Evolutionary conservation across 2,113 vertebrate genomes (phyloP).

Genomic region (Cnemophilus loriae): DNA sequence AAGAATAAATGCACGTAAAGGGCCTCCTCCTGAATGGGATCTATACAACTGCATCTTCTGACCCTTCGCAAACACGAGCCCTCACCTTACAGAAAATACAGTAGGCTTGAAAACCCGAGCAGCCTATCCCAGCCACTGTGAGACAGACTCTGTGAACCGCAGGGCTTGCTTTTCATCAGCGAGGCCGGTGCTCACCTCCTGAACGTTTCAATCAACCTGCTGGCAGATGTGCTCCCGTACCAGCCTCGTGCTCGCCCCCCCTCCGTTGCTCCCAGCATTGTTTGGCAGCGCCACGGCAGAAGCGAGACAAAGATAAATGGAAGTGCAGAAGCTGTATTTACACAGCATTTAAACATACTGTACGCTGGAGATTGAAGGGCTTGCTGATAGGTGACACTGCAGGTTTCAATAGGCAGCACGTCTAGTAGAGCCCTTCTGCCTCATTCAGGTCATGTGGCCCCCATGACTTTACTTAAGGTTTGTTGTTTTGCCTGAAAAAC

Average conservation of each 20-base stretch:
- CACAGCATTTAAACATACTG: slow-evolving; percentile 29
- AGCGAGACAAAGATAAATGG: slow-evolving; percentile 10
- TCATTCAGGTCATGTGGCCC: not conserved
- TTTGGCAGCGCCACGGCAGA: not conserved
- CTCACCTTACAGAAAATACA: not conserved
- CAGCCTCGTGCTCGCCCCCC: not conserved
- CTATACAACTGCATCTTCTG: not conserved
- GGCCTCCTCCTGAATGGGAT: not conserved
- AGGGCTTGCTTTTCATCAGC: not conserved
- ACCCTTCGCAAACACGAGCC: not conserved
- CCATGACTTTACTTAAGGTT: not conserved
- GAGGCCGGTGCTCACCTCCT: not conserved
- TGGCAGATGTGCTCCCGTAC: not conserved
- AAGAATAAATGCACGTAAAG: not conserved
- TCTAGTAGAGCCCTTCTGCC: not conserved
- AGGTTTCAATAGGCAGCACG: not conserved
- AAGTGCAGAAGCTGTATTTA: not conserved
- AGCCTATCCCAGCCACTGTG: accelerated
- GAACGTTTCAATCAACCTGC: not conserved
- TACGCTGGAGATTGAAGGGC: not conserved
- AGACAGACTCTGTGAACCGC: not conserved
- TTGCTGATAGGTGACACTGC: not conserved
- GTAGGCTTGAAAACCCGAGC: not conserved
- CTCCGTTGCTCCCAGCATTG: not conserved
- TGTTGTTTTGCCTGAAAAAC: not conserved